phyloP scores from a whole-genome alignment of 2,113 vertebrate genomes.

The Sula dactylatra region DNA sequence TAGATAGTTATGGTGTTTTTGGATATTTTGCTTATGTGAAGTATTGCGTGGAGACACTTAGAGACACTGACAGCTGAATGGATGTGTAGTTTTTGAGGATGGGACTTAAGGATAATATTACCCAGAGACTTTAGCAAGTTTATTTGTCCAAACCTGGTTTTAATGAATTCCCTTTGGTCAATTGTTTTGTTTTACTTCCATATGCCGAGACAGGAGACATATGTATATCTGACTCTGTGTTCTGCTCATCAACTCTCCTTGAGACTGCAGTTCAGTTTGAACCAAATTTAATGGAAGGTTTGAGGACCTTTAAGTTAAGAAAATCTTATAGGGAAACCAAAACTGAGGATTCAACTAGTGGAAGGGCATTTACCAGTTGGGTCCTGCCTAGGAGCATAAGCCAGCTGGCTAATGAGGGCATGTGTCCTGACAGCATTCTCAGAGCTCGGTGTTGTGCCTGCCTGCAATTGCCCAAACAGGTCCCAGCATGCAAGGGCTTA shows the following conservation, averaged over 20 bases:
- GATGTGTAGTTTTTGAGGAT: neutral
- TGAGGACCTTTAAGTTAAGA: neutral
- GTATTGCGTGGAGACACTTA: neutral
- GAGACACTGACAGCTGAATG: neutral
- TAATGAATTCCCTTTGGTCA: neutral
- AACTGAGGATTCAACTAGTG: neutral
- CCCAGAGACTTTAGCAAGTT: neutral
- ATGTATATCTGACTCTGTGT: neutral
- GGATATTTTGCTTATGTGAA: neutral
- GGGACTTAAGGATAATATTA: neutral
- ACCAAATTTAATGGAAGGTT: neutral
- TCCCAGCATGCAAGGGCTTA: neutral
- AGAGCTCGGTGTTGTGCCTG: neutral
- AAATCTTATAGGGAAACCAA: neutral
- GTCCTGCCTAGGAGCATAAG: neutral
- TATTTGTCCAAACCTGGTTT: neutral
- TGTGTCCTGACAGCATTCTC: fast-evolving
- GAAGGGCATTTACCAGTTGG: neutral
- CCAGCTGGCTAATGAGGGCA: neutral
- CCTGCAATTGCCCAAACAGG: neutral
- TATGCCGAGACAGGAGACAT: neutral
- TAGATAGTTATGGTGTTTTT: neutral
- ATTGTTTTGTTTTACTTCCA: neutral
- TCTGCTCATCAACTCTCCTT: neutral
- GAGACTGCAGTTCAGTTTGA: neutral